Conservation (phyloP, 2,888 invertebrate species). For the Netelia inedita region DNA sequence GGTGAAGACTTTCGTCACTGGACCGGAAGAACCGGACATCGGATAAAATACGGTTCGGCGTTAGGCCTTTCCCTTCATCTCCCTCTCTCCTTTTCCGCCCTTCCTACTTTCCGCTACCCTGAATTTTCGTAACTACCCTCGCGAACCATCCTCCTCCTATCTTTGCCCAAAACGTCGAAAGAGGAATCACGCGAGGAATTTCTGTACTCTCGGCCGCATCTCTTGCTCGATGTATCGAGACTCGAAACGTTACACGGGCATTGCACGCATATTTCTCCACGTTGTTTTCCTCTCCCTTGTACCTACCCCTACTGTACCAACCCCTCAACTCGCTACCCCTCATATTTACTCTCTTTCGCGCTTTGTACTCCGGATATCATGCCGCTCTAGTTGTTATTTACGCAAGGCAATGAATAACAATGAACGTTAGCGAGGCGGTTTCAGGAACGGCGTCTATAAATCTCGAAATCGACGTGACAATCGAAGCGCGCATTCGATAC, state of each 20-base stretch:
- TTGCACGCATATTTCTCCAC: constrained; percentile 65
- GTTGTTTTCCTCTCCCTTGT: no score
- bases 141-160: not conserved
- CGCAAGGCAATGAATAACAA: constrained; percentile 78
- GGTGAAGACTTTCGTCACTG: constrained; percentile 40
- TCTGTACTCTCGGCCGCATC: constrained; percentile 37
- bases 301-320: no score
- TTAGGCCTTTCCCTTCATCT: not conserved
- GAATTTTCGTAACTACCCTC: not conserved
- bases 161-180: constrained; percentile 8
- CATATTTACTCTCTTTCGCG: constrained; percentile 71
- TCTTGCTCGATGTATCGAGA: constrained; percentile 22
- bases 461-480: constrained; percentile 72
- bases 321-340: constrained; percentile 24
- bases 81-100: constrained; percentile 4
- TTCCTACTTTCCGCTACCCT: not conserved
- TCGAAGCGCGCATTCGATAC: constrained; percentile 59
- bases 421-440: constrained; percentile 68
- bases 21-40: constrained; percentile 73
- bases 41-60: constrained; percentile 75
- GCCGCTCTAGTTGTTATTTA: constrained; percentile 75
- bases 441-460: constrained; percentile 72
- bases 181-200: constrained; percentile 32
- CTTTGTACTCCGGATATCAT: constrained; percentile 76
- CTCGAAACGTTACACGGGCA: constrained; percentile 26